These are phyloP conservation scores for Pterocles orientalis DNA, from an alignment of 2,113 vertebrate genomes.

Conservation along the genomic window DNA sequence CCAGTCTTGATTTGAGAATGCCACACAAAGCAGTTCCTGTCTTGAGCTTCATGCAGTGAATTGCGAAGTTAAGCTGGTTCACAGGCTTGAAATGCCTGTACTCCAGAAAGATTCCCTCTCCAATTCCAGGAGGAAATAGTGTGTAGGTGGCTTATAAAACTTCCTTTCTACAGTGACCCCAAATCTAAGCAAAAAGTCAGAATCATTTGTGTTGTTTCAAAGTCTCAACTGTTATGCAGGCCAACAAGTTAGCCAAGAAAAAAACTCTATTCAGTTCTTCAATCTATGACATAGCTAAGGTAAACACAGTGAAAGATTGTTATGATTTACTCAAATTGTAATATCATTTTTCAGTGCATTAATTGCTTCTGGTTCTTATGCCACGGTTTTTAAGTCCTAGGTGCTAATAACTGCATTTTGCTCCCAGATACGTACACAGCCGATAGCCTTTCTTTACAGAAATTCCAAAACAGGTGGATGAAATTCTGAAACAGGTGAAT, in stretches of 20 bases:
- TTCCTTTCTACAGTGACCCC: conserved; percentile 73
- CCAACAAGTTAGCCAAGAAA: conserved; percentile 63
- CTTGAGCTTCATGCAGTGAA: not conserved
- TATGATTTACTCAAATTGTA: conserved; percentile 57
- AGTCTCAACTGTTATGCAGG: conserved; percentile 64
- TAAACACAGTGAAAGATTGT: conserved; percentile 62
- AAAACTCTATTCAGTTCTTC: conserved; percentile 54
- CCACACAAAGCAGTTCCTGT: conserved; percentile 52
- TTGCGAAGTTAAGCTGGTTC: conserved; percentile 10
- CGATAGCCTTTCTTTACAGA: not conserved
- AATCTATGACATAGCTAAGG: conserved; percentile 54
- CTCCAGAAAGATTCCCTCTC: conserved; percentile 45
- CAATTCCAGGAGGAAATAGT: conserved; percentile 45
- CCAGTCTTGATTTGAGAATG: not conserved
- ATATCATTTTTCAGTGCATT: not conserved
- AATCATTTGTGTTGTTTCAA: conserved; percentile 71
- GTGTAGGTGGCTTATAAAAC: conserved; percentile 71
- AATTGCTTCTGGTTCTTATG: not conserved
- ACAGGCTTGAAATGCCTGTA: conserved; percentile 42
- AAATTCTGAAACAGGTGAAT: not conserved
- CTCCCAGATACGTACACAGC: not conserved
- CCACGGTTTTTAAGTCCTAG: not conserved
- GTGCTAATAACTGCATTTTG: not conserved
- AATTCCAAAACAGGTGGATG: not conserved
- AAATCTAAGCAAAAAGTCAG: conserved; percentile 71